phyloP scores from a whole-genome alignment of 2,888 invertebrate species.

The Dicranocentrus wangi region DNA sequence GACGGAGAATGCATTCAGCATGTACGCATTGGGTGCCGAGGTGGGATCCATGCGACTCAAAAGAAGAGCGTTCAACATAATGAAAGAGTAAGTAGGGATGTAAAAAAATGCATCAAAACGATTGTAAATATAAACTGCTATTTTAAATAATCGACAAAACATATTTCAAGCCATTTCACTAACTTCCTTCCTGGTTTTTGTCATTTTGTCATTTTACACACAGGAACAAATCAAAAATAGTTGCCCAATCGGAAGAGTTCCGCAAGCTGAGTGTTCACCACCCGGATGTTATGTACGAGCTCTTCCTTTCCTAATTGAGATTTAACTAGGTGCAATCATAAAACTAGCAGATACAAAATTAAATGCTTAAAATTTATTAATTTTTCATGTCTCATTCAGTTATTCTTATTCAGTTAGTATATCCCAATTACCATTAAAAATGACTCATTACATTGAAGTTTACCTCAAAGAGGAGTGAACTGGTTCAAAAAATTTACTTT shows the following conservation, averaged over 20 bases:
- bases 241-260: conserved; percentile 65
- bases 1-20: conserved; percentile 68
- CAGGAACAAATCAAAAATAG: conserved; percentile 67
- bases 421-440: too few species aligned
- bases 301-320: conserved; percentile 64
- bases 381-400: conserved; percentile 2
- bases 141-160: too few species aligned
- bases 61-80: conserved; percentile 61
- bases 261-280: conserved; percentile 63
- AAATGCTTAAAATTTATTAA: neutral
- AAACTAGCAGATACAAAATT: neutral
- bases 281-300: conserved; percentile 69
- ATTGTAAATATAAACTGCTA: neutral
- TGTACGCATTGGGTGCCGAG: conserved; percentile 66
- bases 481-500: conserved; percentile 18
- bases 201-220: conserved; percentile 29
- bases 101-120: too few species aligned
- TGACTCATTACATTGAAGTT: too few species aligned
- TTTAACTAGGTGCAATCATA: neutral
- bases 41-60: conserved; percentile 63
- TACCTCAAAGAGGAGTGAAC: neutral
- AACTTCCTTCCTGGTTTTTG: neutral
- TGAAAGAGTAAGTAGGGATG: conserved; percentile 64
- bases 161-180: too few species aligned
- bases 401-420: too few species aligned